Base-by-base conservation (phyloP, 2,888 invertebrate genomes). In the Auanema sp. region DNA sequence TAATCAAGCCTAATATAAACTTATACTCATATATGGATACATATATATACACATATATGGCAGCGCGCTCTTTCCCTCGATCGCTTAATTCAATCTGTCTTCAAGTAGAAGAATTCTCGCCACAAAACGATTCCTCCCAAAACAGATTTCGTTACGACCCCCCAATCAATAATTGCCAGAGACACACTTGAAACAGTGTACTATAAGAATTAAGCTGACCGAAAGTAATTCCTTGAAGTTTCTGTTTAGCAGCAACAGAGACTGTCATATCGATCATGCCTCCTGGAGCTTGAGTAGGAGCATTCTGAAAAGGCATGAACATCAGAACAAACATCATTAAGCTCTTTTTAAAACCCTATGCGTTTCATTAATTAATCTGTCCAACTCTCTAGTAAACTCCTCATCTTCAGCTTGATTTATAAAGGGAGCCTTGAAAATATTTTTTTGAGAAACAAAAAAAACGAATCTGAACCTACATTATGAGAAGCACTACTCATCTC, bases 361-460 rank as follows among this genome's bases (percentile, higher is more conserved):
- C 0, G 77, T 61, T 43, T 81, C 81, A 23, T 63, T 71, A 64
- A 79, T 68, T 57, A 79, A 66, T 16, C 75, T 65, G 47, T 79
- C 79, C 41, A 79, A 68, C 56, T 80, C 78, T 5, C 75, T 61
- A 57, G 72, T 65, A 54, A 81, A 80, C 33, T 81, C 80, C 23
- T 79, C 81, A 49, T 81, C 81, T 51, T 81, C 79, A 14, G 56
- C 57, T 10, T 61, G 52, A 14, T 52, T 52, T 24, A 52, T 33
- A 8, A 33, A 8, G 8, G 33, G 33, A 5, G 8, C 33, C 33
- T 33, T 33, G 4, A 47, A 16, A 47, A 18, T 3, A 3, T 18
- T 16, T 21, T 47, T n/a, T n/a, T n/a, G n/a, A n/a, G n/a, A n/a
- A n/a, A n/a, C n/a, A n/a, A n/a, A n/a, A n/a, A n/a, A n/a, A n/a